These are phyloP conservation scores for Pristionchus arcanus DNA, from an alignment of 2,888 invertebrate species.

Conservation along the genomic window DNA sequence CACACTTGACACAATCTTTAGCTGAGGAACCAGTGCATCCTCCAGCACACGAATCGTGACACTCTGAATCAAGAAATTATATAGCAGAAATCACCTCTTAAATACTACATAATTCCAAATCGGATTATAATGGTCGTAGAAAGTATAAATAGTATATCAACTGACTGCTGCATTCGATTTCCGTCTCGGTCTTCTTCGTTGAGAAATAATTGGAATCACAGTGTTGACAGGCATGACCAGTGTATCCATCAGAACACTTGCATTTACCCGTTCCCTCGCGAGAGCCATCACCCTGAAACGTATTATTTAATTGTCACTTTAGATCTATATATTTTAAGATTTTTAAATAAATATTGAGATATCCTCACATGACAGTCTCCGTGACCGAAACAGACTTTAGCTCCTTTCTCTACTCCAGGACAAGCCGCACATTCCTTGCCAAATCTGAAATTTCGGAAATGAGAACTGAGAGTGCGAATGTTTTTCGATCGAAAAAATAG, in stretches of 20 bases:
- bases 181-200: conserved; percentile 56
- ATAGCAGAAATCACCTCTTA: conserved; percentile 55
- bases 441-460: conserved; percentile 67
- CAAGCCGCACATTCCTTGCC: conserved; percentile 90
- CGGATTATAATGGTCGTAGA: not conserved
- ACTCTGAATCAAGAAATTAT: conserved; percentile 65
- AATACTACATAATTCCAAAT: not conserved
- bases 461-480: not conserved
- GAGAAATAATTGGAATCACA: conserved; percentile 83
- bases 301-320: not conserved
- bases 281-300: conserved; percentile 88
- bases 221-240: conserved; percentile 87
- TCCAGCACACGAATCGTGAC: conserved; percentile 76
- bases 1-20: conserved; percentile 73
- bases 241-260: conserved; percentile 89
- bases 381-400: conserved; percentile 88
- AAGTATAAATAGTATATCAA: not conserved
- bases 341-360: not conserved
- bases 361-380: conserved; percentile 86
- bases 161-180: conserved; percentile 52
- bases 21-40: conserved; percentile 71
- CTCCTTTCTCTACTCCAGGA: conserved; percentile 84
- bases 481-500: not conserved
- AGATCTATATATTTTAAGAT: too few relatives aligned
- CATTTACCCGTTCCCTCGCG: conserved; percentile 94